Percentiles rank a stretch among this genome's conserved stretches.
Evolutionary conservation across 2,113 vertebrate species (phyloP).

Genomic region (Myrmophylax atrothorax): DNA sequence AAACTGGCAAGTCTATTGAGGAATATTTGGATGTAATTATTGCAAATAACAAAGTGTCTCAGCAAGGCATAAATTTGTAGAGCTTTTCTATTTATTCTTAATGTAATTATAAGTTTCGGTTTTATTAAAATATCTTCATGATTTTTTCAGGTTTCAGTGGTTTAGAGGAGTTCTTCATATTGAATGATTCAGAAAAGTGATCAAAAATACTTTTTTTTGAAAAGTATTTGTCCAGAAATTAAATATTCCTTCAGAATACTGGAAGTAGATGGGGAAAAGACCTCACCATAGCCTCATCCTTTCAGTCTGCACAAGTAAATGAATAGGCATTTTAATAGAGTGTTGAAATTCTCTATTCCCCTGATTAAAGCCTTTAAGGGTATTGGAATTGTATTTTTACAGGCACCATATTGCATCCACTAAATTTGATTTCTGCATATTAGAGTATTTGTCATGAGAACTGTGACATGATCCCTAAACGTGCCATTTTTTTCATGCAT

Average conservation of each 20-base stretch:
- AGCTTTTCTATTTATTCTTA: background rate
- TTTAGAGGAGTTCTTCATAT: background rate
- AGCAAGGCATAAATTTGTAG: background rate
- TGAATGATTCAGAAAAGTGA: background rate
- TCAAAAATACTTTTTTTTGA: background rate
- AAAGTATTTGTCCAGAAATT: background rate
- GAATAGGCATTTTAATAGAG: background rate
- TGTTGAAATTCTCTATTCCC: background rate
- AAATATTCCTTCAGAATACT: background rate
- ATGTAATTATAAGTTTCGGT: background rate
- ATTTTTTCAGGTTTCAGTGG: background rate
- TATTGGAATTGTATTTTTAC: background rate
- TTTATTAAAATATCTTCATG: background rate
- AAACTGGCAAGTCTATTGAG: background rate
- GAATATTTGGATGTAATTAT: background rate
- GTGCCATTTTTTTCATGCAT: background rate
- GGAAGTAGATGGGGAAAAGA: background rate
- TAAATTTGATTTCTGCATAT: background rate
- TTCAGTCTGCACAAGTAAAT: background rate
- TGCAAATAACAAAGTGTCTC: background rate
- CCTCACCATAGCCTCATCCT: background rate
- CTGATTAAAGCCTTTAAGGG: background rate
- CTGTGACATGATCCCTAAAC: background rate
- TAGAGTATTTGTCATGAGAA: background rate
- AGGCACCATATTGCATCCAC: too few species aligned